These are phyloP conservation scores for Oncopeltus fasciatus DNA, from an alignment of 1,140 invertebrate species.

Conservation along the genomic window DNA sequence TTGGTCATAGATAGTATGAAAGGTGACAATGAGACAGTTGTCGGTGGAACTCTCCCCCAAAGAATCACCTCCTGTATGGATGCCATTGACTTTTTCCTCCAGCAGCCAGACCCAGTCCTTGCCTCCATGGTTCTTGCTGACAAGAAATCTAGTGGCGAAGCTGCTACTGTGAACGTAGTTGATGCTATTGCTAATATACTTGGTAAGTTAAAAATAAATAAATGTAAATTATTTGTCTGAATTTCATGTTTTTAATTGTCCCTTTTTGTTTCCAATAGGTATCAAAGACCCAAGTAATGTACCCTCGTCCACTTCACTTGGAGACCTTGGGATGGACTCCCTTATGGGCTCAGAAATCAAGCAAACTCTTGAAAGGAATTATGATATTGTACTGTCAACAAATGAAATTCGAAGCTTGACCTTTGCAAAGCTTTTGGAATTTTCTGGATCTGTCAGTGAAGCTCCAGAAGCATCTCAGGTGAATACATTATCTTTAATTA, in stretches of 20 bases:
- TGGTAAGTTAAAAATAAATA: not conserved
- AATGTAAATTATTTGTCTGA: too few species aligned
- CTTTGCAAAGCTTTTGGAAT: conserved; percentile 51
- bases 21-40: conserved; percentile 66
- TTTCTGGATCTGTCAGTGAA: conserved; percentile 31
- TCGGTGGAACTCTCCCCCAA: conserved; percentile 87
- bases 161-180: conserved; percentile 41
- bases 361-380: conserved; percentile 84
- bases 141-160: conserved; percentile 39
- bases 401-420: conserved; percentile 76
- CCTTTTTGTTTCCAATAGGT: too few species aligned
- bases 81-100: conserved; percentile 75
- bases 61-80: conserved; percentile 74
- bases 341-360: conserved; percentile 97
- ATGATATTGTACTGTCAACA: conserved; percentile 73
- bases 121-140: conserved; percentile 66
- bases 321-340: conserved; percentile 92
- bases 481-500: not conserved
- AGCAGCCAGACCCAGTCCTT: conserved; percentile 71
- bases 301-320: conserved; percentile 55
- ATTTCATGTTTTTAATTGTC: too few species aligned
- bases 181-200: conserved; percentile 64
- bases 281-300: conserved; percentile 70
- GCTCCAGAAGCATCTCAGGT: not conserved
- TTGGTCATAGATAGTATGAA: conserved; percentile 75